Base-by-base conservation (phyloP, 1,140 invertebrate species). In the Eurosta solidaginis region DNA sequence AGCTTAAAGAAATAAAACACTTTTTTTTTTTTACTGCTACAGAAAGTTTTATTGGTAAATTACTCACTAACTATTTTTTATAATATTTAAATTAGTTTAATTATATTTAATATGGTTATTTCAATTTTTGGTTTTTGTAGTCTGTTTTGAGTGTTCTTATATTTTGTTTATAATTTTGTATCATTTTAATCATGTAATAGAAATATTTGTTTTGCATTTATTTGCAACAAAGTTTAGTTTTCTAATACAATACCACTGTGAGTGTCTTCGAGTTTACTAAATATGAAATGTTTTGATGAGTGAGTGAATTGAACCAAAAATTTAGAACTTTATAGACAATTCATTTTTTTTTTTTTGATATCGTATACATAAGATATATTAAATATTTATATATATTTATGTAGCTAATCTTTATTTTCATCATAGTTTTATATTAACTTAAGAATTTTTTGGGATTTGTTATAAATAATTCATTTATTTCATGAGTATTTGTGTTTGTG, bases 1-100 rank as follows among this genome's bases (percentile, higher is more conserved):
- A 75, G 73, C 45, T 36, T 17, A 14, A 36, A n/a, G 25, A 59
- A 33, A 74, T 44, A 45, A 74, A 74, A 74, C 36, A 14, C 52
- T 40, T 6, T 12, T 14, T 10, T 68, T 40, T 5, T 29, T 68
- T 68, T 68, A 68, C 59, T 68, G 42, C 74, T 75, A 75, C 74
- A 75, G 42, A 75, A 75, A 75, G 22, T 75, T 75, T 75, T 75
- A 75, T 75, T 75, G 42, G 47, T 75, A 75, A 75, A 75, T 75
- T 47, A 40, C n/a, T 75, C 29, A 75, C 45, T 75, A 45, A 75
- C 33, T 75, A 68, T 68, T 68, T 68, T 68, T 40, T 14, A n/a
- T 68, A 68, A 68, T 68, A 68, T 68, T 68, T 40, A 68, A 68
- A 68, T 68, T 40, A 68, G 59, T 36, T 68, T 68, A n/a, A 68